Evolutionary conservation across 1,140 invertebrate genomes (phyloP), one percentile per base, ranked within the genome.

Genomic region (Cepaea nemoralis): DNA sequence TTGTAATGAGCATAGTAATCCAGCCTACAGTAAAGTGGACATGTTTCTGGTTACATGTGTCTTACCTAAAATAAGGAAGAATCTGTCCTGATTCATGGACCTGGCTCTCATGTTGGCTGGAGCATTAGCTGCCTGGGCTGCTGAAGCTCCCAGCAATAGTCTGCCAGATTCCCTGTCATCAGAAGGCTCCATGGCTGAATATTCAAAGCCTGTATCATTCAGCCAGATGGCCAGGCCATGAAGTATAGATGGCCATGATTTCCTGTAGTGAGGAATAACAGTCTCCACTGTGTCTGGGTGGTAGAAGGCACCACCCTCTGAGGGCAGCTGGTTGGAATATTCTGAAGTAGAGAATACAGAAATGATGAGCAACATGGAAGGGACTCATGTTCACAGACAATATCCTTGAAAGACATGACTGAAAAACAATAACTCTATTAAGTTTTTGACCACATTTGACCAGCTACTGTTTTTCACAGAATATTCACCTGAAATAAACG

Each of bases 231-330:
- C 95, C 6, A 96, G 95, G 24, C 98, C 98, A 89, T 98, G 95
- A 31, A 99, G 93, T 84, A 99, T 95, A 3, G 97, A 95, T 0
- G 98, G 96, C 98, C 98, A 99, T 6, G 96, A 95, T 84, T 95
- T 94, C 59, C 94, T 93, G 91, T 99, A 99, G 91, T 98, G 97
- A 35, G 94, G 94, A 81, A 96, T 94, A 10, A 97, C 96, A 27
- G 94, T 95, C 86, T 99, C 97, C 88, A 98, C 96, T 0, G 97
- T 98, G 88, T 99, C 98, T 59, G 96, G 95, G 2, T 96, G 98
- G 90, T 99, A 99, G 91, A 99, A 99, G 3, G 98, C 96, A 24
- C 98, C 98, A 66, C 98, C 92, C 96, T 98, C 97, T 87, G 97
- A 95, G 0, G 97, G 98, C 73, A 99, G 93, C 91, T 99, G 97